phyloP scores from a whole-genome alignment of 2,888 invertebrate species.

The Cataglyphis albicans region DNA sequence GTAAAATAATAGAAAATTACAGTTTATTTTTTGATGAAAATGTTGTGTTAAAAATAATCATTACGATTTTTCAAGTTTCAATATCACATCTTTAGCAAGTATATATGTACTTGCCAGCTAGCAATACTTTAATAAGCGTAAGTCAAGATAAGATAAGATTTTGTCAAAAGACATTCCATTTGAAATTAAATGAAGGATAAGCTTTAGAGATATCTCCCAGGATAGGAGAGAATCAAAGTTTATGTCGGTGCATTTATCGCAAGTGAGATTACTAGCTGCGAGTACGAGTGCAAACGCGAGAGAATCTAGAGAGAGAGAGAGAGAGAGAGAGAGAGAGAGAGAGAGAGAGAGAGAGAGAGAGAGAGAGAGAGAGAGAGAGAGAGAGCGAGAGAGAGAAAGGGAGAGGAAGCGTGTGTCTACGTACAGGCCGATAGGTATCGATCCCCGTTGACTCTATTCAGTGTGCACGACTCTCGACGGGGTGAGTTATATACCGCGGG shows the following conservation, averaged over 20 bases:
- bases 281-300: constrained; percentile 35
- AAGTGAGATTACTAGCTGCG: constrained; percentile 1
- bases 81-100: neutral
- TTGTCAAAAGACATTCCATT: neutral
- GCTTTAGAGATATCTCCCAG: neutral
- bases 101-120: neutral
- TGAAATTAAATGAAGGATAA: constrained; percentile 14
- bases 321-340: constrained; percentile 35
- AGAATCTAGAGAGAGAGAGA: constrained; percentile 39
- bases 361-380: constrained; percentile 52
- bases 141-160: neutral
- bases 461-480: constrained; percentile 80
- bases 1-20: constrained; percentile 9
- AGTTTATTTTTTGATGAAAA: constrained; percentile 9
- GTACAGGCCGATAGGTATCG: constrained; percentile 81
- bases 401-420: constrained; percentile 73
- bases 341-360: neutral
- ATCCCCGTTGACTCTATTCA: constrained; percentile 81
- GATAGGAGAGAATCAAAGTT: constrained; percentile 38
- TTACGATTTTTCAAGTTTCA: neutral
- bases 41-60: neutral
- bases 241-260: constrained; percentile 22
- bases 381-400: constrained; percentile 6
- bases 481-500: constrained; percentile 77
- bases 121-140: neutral